These are phyloP conservation scores for Epizoanthus illoricatus DNA, from an alignment of 92 coral and sea anemone species.

Conservation along the genomic window DNA sequence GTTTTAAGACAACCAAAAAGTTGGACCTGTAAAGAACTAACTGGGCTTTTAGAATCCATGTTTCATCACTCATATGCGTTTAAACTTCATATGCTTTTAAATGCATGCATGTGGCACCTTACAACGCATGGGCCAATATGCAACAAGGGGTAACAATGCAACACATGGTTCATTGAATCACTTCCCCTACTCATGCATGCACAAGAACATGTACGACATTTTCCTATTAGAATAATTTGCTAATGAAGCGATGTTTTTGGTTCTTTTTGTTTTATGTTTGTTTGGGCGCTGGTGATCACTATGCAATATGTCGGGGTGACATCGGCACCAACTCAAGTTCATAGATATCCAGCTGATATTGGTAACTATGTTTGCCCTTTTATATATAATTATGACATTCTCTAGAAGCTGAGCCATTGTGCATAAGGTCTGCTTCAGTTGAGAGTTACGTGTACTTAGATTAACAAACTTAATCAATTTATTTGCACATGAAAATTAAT, in stretches of 20 bases:
- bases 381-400: not conserved
- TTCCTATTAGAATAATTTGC: not conserved
- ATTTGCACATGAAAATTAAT: too few relatives aligned
- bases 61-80: constrained; percentile 1
- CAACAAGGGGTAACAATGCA: not conserved
- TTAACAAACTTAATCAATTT: too few relatives aligned
- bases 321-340: constrained; percentile 88
- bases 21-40: not conserved
- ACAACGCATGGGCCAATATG: not conserved
- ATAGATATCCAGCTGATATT: constrained; percentile 87
- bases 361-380: constrained; percentile 73
- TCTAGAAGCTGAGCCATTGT: constrained; percentile 41
- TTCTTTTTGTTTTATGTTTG: constrained; percentile 64
- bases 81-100: not conserved
- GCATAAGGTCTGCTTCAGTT: not conserved
- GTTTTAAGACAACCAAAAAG: not conserved
- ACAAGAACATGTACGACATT: not conserved
- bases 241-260: constrained; percentile 47
- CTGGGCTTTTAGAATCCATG: constrained; percentile 22
- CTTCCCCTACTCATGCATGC: not conserved
- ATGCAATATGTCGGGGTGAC: constrained; percentile 96
- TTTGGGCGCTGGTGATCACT: constrained; percentile 96
- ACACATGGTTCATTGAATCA: not conserved
- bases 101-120: not conserved
- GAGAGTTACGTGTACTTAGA: too few relatives aligned